Evolutionary conservation across 2,113 vertebrate genomes (phyloP).

Genomic region (Sinocyclocheilus rhinocerous): DNA sequence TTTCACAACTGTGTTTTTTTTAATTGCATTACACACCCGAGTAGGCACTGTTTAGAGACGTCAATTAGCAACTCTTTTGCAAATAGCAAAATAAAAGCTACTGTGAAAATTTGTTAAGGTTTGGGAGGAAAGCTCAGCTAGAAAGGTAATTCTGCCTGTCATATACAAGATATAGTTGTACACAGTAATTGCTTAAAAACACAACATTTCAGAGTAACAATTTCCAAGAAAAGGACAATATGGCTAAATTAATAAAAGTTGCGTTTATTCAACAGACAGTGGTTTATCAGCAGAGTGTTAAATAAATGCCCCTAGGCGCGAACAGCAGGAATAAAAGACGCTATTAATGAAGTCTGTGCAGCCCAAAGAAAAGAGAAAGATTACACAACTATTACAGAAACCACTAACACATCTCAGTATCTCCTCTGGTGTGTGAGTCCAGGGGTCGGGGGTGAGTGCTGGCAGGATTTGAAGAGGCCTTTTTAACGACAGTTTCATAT

Average conservation of each 20-base stretch:
- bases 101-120: constrained; percentile 56
- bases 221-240: constrained; percentile 60
- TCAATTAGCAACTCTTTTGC: constrained; percentile 58
- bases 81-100: constrained; percentile 52
- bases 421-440: background rate
- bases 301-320: constrained; percentile 61
- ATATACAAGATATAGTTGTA: constrained; percentile 54
- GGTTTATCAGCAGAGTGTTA: constrained; percentile 48
- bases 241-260: constrained; percentile 58
- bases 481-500: background rate
- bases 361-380: constrained; percentile 51
- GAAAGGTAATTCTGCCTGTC: constrained; percentile 32
- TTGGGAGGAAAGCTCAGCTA: constrained; percentile 48
- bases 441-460: background rate
- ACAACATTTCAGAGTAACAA: constrained; percentile 52
- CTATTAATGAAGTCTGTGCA: constrained; percentile 63
- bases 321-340: constrained; percentile 60
- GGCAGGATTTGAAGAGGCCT: background rate
- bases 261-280: constrained; percentile 54
- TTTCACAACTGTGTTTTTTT: constrained; percentile 55
- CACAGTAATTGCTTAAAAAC: constrained; percentile 57
- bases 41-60: constrained; percentile 65
- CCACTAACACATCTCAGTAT: background rate
- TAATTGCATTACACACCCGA: constrained; percentile 62
- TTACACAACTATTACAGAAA: constrained; percentile 23